Conservation (phyloP, 2,888 invertebrate genomes). For the Lasioglossum calceatum region DNA sequence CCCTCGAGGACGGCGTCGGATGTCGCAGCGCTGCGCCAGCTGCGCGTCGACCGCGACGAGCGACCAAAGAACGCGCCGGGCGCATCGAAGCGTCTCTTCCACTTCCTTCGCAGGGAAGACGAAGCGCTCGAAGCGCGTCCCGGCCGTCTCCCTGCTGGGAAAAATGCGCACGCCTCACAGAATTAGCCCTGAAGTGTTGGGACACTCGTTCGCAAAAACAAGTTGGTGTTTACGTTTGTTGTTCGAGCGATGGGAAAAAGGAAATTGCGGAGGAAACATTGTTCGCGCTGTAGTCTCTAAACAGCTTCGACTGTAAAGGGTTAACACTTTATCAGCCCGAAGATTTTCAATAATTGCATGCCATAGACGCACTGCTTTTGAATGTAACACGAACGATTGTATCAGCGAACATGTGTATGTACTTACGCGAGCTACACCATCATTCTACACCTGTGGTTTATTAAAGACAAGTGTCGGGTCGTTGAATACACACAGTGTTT, state of each 20-base stretch:
- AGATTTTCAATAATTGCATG: not conserved
- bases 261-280: not conserved
- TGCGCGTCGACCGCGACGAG: conserved; percentile 27
- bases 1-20: conserved; percentile 33
- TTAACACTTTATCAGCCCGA: too few species aligned
- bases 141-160: not conserved
- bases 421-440: not conserved
- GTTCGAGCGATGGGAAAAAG: not conserved
- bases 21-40: conserved; percentile 28
- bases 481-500: not conserved
- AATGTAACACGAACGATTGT: not conserved
- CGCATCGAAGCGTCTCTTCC: conserved; percentile 56
- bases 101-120: conserved; percentile 49
- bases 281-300: too few species aligned
- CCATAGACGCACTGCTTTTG: not conserved
- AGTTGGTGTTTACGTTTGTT: not conserved
- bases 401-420: not conserved
- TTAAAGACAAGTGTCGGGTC: not conserved
- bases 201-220: not conserved
- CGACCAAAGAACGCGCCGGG: conserved; percentile 24
- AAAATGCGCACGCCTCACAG: not conserved
- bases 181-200: not conserved
- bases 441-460: not conserved
- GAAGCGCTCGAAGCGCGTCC: conserved; percentile 18
- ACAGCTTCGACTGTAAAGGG: too few species aligned